Evolutionary conservation across 2,797 vertebrate species (phyloP).

Genomic region (Hephaestus fuliginosus): DNA sequence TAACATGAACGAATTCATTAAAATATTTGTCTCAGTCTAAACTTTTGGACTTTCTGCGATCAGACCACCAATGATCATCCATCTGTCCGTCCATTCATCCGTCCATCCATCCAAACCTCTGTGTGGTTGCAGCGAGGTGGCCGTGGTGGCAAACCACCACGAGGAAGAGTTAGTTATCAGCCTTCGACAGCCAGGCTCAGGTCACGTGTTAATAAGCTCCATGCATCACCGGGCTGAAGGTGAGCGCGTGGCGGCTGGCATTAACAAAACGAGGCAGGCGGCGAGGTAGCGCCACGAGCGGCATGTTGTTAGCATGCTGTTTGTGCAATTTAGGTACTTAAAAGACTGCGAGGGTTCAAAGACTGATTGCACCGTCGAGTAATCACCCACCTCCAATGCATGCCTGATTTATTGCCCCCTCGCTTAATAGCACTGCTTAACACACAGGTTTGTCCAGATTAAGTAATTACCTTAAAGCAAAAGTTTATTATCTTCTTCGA

Average conservation of each 20-base stretch:
- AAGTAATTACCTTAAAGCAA: slow-evolving; percentile 97
- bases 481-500: slow-evolving; percentile 93
- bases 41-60: background rate
- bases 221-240: slow-evolving; percentile 88
- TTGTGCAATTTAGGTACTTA: slow-evolving; percentile 90
- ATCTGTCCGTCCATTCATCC: background rate
- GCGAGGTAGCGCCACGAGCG: slow-evolving; percentile 52
- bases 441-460: slow-evolving; percentile 97
- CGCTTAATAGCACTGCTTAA: slow-evolving; percentile 95
- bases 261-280: slow-evolving; percentile 79
- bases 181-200: slow-evolving; percentile 85
- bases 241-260: slow-evolving; percentile 70
- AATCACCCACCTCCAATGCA: slow-evolving; percentile 88
- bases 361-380: slow-evolving; percentile 88
- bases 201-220: slow-evolving; percentile 87
- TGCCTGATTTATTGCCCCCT: slow-evolving; percentile 90
- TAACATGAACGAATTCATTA: too few relatives aligned
- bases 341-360: slow-evolving; percentile 86
- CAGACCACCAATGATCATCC: background rate
- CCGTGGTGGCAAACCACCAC: slow-evolving; percentile 32
- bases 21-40: too few relatives aligned
- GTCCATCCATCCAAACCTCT: background rate
- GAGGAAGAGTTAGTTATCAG: slow-evolving; percentile 84
- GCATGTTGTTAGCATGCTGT: slow-evolving; percentile 89
- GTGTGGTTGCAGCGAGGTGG: background rate